These are phyloP conservation scores for Chrysogorgia sp. DNA, from an alignment of 92 coral and sea anemone species.

Conservation along the genomic window DNA sequence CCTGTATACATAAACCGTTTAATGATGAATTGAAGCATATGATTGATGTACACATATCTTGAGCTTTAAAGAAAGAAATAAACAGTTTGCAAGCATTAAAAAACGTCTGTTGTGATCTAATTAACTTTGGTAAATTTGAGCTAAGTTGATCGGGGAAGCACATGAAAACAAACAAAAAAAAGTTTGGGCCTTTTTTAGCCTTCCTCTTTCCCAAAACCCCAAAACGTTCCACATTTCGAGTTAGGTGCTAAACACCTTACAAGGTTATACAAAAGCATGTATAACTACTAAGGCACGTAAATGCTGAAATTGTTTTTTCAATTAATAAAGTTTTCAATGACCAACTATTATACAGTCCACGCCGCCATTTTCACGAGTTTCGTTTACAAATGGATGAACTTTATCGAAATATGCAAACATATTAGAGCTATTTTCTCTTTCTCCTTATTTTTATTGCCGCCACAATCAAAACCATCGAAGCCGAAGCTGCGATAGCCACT, in stretches of 20 bases:
- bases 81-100: constrained; percentile 39
- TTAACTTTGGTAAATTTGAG: not conserved
- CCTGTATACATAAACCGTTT: constrained; percentile 39
- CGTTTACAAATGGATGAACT: no score
- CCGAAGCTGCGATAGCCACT: no score
- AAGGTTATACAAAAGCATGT: not conserved
- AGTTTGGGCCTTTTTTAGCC: constrained; percentile 12
- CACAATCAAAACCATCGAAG: no score
- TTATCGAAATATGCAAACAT: no score
- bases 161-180: not conserved
- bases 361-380: constrained; percentile 19
- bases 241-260: not conserved
- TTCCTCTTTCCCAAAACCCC: not conserved
- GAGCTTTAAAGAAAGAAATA: constrained; percentile 46
- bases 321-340: not conserved
- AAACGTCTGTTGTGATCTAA: not conserved
- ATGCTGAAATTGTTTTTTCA: no score
- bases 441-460: no score
- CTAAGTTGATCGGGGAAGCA: not conserved
- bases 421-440: no score
- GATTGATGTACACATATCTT: constrained; percentile 1
- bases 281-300: no score
- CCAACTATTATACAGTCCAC: not conserved
- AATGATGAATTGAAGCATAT: constrained; percentile 21
- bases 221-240: not conserved